These are phyloP conservation scores for Crypturellus undulatus DNA, from an alignment of 2,113 vertebrate species.

Conservation along the genomic window DNA sequence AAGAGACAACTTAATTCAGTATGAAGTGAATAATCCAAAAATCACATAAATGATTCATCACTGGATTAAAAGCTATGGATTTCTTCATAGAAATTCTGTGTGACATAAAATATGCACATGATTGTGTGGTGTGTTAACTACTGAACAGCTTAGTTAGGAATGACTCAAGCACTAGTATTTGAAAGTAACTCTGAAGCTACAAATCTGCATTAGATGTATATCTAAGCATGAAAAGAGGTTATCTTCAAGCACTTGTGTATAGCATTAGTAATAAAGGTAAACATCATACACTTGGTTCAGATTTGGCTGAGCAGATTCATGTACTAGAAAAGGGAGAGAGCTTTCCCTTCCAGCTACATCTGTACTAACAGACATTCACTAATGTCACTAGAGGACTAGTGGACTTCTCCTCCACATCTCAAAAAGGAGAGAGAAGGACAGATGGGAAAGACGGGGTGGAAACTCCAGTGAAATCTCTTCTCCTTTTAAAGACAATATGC, in stretches of 20 bases:
- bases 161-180: not conserved
- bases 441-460: no score
- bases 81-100: conserved; percentile 44
- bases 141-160: not conserved
- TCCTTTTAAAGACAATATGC: no score
- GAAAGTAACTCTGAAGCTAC: conserved; percentile 9
- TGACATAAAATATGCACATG: conserved; percentile 46
- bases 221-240: not conserved
- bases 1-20: conserved; percentile 71
- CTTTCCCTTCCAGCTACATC: not conserved
- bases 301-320: not conserved
- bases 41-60: conserved; percentile 70
- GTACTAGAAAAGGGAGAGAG: not conserved
- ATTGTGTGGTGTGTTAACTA: conserved; percentile 19
- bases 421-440: no score
- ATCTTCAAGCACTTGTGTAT: not conserved
- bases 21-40: conserved; percentile 68
- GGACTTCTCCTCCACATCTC: no score
- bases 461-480: no score
- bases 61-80: conserved; percentile 68
- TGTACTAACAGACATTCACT: not conserved
- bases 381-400: not conserved
- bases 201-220: conserved; percentile 9
- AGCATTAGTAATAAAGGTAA: no score
- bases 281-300: no score